Conservation (phyloP, 1,140 invertebrate genomes). For the Onthophagus taurus region DNA sequence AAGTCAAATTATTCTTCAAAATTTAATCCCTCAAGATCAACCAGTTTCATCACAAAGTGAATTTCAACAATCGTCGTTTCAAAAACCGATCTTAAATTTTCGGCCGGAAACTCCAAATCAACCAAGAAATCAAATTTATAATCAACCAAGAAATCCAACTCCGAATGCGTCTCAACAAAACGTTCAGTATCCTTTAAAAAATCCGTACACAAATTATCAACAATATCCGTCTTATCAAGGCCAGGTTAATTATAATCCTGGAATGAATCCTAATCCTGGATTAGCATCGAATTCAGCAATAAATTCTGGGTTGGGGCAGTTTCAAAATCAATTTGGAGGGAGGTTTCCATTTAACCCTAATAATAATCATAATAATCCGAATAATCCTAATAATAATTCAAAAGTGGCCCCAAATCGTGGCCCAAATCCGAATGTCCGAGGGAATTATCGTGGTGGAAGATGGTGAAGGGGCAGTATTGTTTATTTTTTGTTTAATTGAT, state of each 20-base stretch:
- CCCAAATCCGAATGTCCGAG: too few relatives aligned
- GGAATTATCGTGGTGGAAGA: too few relatives aligned
- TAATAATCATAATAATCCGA: too few relatives aligned
- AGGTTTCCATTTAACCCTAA: too few relatives aligned
- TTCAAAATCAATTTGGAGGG: too few relatives aligned
- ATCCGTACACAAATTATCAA: not conserved
- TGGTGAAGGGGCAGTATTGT: too few relatives aligned
- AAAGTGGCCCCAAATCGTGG: too few relatives aligned
- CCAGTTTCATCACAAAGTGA: not conserved
- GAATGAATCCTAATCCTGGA: too few relatives aligned
- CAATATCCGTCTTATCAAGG: constrained; percentile 1
- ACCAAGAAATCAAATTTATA: not conserved
- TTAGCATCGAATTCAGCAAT: too few relatives aligned
- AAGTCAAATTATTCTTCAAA: constrained; percentile 2
- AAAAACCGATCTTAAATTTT: not conserved
- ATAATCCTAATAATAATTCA: too few relatives aligned
- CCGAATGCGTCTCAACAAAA: constrained; percentile 4
- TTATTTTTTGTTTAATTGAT: too few relatives aligned
- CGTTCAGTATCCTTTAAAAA: constrained; percentile 10
- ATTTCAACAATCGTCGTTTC: not conserved
- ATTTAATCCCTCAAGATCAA: not conserved
- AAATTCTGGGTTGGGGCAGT: too few relatives aligned
- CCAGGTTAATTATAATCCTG: constrained; percentile 4
- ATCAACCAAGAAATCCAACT: not conserved
- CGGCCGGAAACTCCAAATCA: not conserved